Conservation (phyloP, 2,888 invertebrate species). For the Zhengitettix transpicula region DNA sequence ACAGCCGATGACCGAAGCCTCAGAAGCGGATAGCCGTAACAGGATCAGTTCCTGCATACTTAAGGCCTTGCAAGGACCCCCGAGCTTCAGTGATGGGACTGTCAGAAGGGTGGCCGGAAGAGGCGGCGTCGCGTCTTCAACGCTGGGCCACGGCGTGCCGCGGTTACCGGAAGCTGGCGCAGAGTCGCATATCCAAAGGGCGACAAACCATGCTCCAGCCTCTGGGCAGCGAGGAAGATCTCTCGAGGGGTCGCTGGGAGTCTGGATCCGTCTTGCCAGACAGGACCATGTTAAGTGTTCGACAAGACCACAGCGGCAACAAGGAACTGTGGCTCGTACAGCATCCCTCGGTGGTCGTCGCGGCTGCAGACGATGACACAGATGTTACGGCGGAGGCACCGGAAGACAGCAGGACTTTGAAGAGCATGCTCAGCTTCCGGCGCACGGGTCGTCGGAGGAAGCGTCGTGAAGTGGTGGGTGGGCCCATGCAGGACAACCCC, state of each 20-base stretch:
- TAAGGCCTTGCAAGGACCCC: neutral
- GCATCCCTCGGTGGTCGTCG: neutral
- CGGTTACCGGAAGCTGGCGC: neutral
- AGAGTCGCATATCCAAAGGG: neutral
- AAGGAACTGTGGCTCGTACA: neutral
- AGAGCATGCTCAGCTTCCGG: neutral
- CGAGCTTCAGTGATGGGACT: neutral
- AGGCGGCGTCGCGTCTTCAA: neutral
- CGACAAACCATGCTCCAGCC: neutral
- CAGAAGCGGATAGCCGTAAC: too few relatives aligned
- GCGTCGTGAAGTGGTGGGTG: conserved; percentile 9
- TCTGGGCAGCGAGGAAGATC: neutral
- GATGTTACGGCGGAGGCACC: neutral
- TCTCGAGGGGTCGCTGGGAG: too few relatives aligned
- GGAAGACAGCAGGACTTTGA: neutral
- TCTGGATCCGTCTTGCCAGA: neutral
- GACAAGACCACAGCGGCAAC: neutral
- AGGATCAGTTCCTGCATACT: neutral
- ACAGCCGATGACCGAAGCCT: too few relatives aligned
- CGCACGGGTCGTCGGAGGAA: neutral
- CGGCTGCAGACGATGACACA: neutral
- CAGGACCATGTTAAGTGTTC: neutral
- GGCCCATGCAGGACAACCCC: conserved; percentile 7
- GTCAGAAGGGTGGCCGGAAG: neutral
- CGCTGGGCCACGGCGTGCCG: neutral